phyloP scores from a whole-genome alignment of 1,140 invertebrate genomes.

The Atta colombica region DNA sequence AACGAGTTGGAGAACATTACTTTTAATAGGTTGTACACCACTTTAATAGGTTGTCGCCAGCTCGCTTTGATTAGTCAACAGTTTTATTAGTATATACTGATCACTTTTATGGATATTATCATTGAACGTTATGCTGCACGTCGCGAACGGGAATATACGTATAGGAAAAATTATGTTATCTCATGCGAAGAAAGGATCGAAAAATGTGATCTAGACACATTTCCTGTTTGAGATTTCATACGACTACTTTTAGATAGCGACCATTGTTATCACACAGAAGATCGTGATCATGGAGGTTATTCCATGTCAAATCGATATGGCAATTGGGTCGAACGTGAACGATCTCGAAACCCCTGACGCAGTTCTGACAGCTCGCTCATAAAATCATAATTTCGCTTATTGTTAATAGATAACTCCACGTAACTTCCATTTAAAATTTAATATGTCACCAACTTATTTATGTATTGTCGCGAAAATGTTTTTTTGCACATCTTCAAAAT shows the following conservation, averaged over 20 bases:
- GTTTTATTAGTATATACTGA: background rate
- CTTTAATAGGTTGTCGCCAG: background rate
- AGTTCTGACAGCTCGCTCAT: background rate
- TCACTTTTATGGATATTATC: slow-evolving; percentile 27
- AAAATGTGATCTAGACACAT: background rate
- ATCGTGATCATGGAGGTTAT: slow-evolving; percentile 21
- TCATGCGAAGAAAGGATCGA: background rate
- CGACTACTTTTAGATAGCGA: background rate
- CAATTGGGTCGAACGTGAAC: slow-evolving; percentile 38
- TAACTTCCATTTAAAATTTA: slow-evolving; percentile 1
- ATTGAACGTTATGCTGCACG: background rate
- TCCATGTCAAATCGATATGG: slow-evolving; percentile 54
- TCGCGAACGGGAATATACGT: background rate
- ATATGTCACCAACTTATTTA: background rate
- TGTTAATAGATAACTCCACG: background rate
- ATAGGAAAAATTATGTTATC: background rate
- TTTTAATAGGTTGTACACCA: slow-evolving; percentile 37
- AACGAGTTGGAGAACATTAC: background rate
- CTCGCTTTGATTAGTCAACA: background rate
- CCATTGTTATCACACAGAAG: background rate
- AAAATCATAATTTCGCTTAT: slow-evolving; percentile 5
- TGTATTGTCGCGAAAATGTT: background rate
- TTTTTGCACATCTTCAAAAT: background rate
- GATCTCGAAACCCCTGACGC: background rate
- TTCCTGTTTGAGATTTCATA: background rate